phyloP scores from a whole-genome alignment of 2,888 invertebrate genomes.

The Oligia strigilis region DNA sequence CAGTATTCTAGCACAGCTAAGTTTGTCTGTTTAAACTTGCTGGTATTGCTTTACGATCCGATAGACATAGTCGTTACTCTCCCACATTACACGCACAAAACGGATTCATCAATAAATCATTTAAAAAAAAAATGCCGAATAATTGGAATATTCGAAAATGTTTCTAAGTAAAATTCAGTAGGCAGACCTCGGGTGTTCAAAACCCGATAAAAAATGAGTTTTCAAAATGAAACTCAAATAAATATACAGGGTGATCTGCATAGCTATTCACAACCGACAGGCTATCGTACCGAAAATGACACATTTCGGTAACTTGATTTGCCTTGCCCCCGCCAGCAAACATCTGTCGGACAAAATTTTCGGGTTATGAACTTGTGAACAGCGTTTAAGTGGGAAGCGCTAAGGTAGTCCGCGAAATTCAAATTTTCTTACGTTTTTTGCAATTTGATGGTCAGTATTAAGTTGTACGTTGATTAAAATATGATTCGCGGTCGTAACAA shows the following conservation, averaged over 20 bases:
- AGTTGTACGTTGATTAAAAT: no score
- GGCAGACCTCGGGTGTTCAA: no score
- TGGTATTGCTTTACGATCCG: background rate
- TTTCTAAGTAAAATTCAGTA: background rate
- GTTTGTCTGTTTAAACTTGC: background rate
- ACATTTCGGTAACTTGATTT: background rate
- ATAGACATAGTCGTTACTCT: background rate
- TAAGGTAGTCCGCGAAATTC: no score
- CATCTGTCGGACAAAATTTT: background rate
- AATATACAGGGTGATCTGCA: background rate
- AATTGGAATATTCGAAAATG: background rate
- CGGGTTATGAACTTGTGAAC: background rate
- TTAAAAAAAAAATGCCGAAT: background rate
- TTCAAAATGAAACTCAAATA: background rate
- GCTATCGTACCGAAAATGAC: background rate
- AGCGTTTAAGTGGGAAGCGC: no score
- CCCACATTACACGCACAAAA: slow-evolving; percentile 2
- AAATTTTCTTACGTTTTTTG: no score
- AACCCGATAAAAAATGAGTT: background rate
- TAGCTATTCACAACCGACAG: background rate
- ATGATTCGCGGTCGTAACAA: no score
- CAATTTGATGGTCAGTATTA: no score
- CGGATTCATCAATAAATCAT: background rate
- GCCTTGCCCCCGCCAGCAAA: no score
- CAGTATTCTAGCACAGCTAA: no score